These are phyloP conservation scores for Cantharis rufa DNA, from an alignment of 2,888 invertebrate genomes.

Conservation along the genomic window DNA sequence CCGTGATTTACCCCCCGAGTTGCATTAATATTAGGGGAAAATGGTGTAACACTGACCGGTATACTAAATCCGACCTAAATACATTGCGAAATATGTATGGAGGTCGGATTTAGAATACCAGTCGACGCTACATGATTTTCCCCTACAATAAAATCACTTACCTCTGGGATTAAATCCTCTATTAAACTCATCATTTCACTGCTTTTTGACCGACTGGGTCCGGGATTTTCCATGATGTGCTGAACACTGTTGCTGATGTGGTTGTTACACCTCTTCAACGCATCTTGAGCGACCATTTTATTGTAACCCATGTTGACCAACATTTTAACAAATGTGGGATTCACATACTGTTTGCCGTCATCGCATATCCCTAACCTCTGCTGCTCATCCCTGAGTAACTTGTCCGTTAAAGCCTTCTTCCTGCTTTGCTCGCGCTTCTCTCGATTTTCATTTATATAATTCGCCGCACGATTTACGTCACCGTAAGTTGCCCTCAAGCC, in stretches of 20 bases:
- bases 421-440: slow-evolving; percentile 59
- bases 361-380: slow-evolving; percentile 63
- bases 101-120: no score
- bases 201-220: slow-evolving; percentile 53
- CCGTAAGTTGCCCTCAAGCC: slow-evolving; percentile 67
- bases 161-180: slow-evolving; percentile 50
- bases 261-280: slow-evolving; percentile 70
- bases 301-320: slow-evolving; percentile 73
- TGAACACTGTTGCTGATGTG: slow-evolving; percentile 69
- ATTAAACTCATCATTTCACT: slow-evolving; percentile 47
- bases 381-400: slow-evolving; percentile 53
- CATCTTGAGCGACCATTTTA: slow-evolving; percentile 61
- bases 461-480: slow-evolving; percentile 65
- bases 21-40: no score
- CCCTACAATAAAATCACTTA: slow-evolving; percentile 20
- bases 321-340: slow-evolving; percentile 58
- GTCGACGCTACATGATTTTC: no score
- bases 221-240: slow-evolving; percentile 65
- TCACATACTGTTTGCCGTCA: slow-evolving; percentile 63
- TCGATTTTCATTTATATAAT: slow-evolving; percentile 64
- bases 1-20: no score
- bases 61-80: no score
- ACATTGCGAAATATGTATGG: no score
- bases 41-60: no score
- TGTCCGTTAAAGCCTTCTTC: slow-evolving; percentile 59